These are phyloP conservation scores for Ceratotherium simum DNA, from an alignment of 2,113 vertebrate genomes.

Conservation along the genomic window DNA sequence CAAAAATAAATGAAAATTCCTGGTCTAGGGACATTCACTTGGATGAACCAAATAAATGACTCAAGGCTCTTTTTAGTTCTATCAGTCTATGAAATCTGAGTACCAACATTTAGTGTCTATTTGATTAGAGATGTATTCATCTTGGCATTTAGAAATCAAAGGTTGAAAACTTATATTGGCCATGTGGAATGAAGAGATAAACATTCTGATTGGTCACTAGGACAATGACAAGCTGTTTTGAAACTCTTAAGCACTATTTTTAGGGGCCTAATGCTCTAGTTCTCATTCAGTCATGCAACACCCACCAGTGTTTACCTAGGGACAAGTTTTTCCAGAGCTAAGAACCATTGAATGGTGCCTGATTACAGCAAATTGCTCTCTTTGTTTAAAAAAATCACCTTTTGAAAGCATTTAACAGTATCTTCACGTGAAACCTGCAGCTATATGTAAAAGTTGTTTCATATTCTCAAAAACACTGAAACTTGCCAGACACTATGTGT, in stretches of 20 bases:
- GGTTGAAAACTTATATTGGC: conserved; percentile 12
- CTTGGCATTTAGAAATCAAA: conserved; percentile 44
- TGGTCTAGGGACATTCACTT: background rate
- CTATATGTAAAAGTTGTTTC: background rate
- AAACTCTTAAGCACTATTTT: conserved; percentile 53
- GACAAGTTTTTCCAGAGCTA: conserved; percentile 27
- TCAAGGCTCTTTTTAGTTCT: background rate
- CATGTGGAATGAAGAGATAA: background rate
- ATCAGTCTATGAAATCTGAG: background rate
- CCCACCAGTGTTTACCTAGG: background rate
- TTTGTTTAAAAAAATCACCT: conserved; percentile 26
- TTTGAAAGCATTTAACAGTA: background rate
- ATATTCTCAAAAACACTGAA: background rate
- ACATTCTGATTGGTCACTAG: background rate
- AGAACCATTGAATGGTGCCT: conserved; percentile 23
- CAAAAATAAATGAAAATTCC: conserved; percentile 48
- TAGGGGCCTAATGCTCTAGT: background rate
- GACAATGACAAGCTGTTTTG: background rate
- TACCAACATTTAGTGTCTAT: background rate
- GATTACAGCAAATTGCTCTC: conserved; percentile 67
- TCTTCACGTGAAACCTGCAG: background rate
- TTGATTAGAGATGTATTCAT: background rate
- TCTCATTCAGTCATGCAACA: conserved; percentile 19
- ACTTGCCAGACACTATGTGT: background rate
- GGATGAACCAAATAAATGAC: background rate